Conservation (phyloP, 2,113 vertebrate genomes). For the Aegotheles bennettii region DNA sequence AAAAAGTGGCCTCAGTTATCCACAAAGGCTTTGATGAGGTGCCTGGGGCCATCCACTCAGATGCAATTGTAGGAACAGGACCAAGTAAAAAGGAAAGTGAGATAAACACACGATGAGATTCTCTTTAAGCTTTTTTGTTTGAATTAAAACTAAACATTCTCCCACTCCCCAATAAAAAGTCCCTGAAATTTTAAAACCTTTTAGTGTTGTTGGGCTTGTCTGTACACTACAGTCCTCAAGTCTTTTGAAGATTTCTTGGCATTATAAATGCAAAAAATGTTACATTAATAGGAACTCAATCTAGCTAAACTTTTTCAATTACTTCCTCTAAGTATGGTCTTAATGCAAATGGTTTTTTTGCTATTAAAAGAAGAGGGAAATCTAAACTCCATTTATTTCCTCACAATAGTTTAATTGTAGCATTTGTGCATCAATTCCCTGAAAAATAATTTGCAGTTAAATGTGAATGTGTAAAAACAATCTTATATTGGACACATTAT, state of each 20-base stretch:
- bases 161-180: neutral
- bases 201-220: neutral
- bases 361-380: neutral
- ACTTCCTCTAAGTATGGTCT: neutral
- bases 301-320: neutral
- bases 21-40: neutral
- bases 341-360: neutral
- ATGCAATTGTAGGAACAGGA: neutral
- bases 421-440: neutral
- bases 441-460: neutral
- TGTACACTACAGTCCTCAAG: neutral
- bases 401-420: neutral
- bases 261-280: neutral
- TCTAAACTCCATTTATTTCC: neutral
- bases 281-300: neutral
- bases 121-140: neutral
- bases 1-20: neutral
- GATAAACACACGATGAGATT: neutral
- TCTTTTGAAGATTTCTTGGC: neutral
- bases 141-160: neutral
- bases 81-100: neutral
- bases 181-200: neutral
- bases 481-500: neutral
- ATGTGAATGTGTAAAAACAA: neutral
- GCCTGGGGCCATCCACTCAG: neutral